A percentile compares a stretch with the other conserved stretches of the same genome.
These are phyloP conservation scores for Chalcis sispes DNA, from an alignment of 2,888 invertebrate species.

Conservation along the genomic window DNA sequence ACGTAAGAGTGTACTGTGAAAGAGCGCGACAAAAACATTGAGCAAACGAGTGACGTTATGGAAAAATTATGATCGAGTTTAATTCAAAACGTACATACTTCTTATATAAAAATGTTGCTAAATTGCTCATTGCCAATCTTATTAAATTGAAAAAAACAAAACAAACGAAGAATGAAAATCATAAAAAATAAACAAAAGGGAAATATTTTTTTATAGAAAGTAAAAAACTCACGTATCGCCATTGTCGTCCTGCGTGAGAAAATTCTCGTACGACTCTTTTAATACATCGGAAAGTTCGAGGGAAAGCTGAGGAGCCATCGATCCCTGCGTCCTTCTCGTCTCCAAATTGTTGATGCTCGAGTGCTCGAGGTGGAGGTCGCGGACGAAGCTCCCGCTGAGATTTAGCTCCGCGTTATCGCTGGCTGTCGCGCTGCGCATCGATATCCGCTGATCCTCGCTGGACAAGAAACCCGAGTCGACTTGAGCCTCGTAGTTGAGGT, in stretches of 20 bases:
- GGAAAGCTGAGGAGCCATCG: background rate
- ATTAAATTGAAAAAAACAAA: no score
- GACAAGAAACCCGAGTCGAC: conserved; percentile 20
- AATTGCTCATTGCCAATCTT: no score
- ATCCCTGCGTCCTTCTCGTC: background rate
- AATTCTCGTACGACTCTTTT: conserved; percentile 75
- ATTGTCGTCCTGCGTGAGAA: conserved; percentile 87
- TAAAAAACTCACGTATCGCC: conserved; percentile 93
- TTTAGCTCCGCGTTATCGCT: background rate
- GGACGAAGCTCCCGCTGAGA: background rate
- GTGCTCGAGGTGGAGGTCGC: background rate
- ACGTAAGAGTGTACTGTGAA: no score
- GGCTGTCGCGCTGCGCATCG: background rate
- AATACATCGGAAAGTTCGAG: conserved; percentile 73
- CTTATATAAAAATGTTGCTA: no score
- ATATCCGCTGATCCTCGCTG: background rate
- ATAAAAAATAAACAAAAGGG: no score
- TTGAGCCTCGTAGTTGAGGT: background rate
- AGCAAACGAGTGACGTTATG: no score
- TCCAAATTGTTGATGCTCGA: conserved; percentile 1
- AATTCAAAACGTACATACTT: no score
- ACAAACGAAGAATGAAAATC: no score
- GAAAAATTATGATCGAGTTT: no score
- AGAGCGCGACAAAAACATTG: no score
- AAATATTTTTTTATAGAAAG: no score